A percentile compares a stretch with the other conserved stretches of the same genome.
phyloP scores from a whole-genome alignment of 2,888 invertebrate species.

The Alviniconcha strummeri region DNA sequence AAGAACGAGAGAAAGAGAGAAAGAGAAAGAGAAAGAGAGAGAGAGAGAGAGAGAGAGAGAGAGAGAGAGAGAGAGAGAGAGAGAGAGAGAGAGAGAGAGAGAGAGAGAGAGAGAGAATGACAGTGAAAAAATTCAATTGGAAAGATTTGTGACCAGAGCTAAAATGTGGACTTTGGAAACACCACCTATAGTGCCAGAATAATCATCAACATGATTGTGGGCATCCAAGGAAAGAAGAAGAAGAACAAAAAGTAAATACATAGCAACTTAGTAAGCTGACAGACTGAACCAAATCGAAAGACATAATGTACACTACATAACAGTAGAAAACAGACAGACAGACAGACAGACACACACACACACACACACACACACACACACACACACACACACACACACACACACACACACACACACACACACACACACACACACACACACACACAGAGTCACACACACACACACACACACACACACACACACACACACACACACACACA shows the following conservation, averaged over 20 bases:
- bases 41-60: slow-evolving; percentile 10
- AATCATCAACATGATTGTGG: no score
- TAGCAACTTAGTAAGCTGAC: no score
- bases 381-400: slow-evolving; percentile 12
- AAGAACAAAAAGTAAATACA: no score
- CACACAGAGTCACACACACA: background rate
- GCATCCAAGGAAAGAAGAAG: no score
- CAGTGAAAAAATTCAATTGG: no score
- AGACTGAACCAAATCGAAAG: no score
- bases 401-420: background rate
- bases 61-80: background rate
- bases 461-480: background rate
- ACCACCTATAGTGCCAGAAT: no score
- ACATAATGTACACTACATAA: no score
- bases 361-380: slow-evolving; percentile 11
- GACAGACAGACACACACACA: background rate
- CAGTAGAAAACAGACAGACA: slow-evolving; percentile 6
- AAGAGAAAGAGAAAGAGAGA: slow-evolving; percentile 4
- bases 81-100: background rate
- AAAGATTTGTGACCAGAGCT: no score
- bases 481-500: background rate
- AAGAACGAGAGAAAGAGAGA: background rate
- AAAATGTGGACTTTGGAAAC: no score
- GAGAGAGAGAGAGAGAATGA: no score
- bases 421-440: background rate